Evolutionary conservation across 2,797 vertebrate species (phyloP).

Genomic region (Semaprochilodus insignis): DNA sequence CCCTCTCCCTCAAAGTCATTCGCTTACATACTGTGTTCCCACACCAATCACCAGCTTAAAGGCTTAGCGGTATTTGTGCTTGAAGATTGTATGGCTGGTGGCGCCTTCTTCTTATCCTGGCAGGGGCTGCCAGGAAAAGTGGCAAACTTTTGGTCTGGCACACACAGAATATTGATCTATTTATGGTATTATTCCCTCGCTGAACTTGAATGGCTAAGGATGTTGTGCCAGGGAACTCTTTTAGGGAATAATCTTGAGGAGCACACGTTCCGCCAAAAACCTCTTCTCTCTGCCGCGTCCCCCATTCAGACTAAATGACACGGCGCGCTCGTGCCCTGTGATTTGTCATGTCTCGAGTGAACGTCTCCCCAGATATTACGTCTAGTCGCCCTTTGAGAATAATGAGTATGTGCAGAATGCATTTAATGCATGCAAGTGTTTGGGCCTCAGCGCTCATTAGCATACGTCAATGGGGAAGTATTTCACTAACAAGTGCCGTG

Average conservation of each 20-base stretch:
- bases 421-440: slow-evolving; percentile 29
- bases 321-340: background rate
- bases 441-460: slow-evolving; percentile 15
- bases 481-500: slow-evolving; percentile 23
- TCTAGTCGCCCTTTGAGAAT: slow-evolving; percentile 6
- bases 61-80: slow-evolving; percentile 85
- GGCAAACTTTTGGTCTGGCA: slow-evolving; percentile 71
- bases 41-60: slow-evolving; percentile 84
- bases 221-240: slow-evolving; percentile 49
- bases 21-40: slow-evolving; percentile 81
- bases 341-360: slow-evolving; percentile 32
- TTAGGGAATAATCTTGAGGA: slow-evolving; percentile 62
- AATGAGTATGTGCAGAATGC: background rate
- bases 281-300: slow-evolving; percentile 21
- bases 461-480: slow-evolving; percentile 22
- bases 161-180: slow-evolving; percentile 72
- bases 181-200: slow-evolving; percentile 66
- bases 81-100: slow-evolving; percentile 80
- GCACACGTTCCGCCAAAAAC: slow-evolving; percentile 39
- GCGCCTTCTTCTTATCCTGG: slow-evolving; percentile 74
- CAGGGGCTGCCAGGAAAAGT: slow-evolving; percentile 67
- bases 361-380: slow-evolving; percentile 9
- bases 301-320: slow-evolving; percentile 5
- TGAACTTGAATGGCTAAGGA: slow-evolving; percentile 70
- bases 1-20: slow-evolving; percentile 80